phyloP scores from a whole-genome alignment of 2,113 vertebrate species.

The Panurus biarmicus region DNA sequence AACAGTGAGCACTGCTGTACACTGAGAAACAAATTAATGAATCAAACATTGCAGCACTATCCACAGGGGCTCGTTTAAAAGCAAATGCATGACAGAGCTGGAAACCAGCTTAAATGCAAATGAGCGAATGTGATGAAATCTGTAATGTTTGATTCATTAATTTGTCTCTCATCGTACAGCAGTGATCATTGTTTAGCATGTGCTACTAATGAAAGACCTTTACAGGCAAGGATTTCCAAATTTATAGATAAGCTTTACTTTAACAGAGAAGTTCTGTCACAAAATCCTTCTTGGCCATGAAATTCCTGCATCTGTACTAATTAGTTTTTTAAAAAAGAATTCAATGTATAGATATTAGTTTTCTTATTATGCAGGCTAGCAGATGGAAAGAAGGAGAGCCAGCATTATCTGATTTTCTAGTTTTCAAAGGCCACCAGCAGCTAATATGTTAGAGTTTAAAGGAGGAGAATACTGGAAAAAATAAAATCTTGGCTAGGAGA shows the following conservation, averaged over 20 bases:
- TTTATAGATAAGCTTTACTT: background rate
- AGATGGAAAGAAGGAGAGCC: conserved; percentile 56
- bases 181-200: conserved; percentile 49
- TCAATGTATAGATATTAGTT: background rate
- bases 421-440: conserved; percentile 47
- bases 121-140: conserved; percentile 54
- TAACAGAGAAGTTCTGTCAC: background rate
- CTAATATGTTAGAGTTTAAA: conserved; percentile 3
- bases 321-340: background rate
- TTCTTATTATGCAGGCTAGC: conserved; percentile 11
- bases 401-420: background rate
- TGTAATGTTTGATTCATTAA: conserved; percentile 64
- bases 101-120: conserved; percentile 58
- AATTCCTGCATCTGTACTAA: background rate
- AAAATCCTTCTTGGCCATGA: background rate
- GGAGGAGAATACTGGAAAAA: background rate
- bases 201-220: conserved; percentile 38
- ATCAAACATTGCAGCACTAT: conserved; percentile 54
- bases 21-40: conserved; percentile 56
- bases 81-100: conserved; percentile 59
- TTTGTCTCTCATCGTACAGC: conserved; percentile 51
- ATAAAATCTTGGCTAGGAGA: background rate
- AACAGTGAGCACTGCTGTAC: conserved; percentile 44
- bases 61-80: conserved; percentile 63
- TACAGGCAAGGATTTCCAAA: background rate